Evolutionary conservation across 2,888 invertebrate genomes (phyloP).

Genomic region (Capitulum mitella): DNA sequence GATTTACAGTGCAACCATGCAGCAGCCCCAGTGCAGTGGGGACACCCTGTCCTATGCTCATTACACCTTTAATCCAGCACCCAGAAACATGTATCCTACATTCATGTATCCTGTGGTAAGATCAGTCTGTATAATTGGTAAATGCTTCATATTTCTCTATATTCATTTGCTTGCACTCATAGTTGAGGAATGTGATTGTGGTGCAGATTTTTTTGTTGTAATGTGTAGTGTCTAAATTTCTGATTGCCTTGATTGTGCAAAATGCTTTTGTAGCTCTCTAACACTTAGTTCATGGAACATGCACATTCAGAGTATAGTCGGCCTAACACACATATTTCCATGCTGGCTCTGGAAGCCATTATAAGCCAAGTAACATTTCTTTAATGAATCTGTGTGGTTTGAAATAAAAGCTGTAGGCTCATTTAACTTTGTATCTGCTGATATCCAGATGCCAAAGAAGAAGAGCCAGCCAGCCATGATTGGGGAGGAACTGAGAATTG

Average conservation of each 20-base stretch:
- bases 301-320: neutral
- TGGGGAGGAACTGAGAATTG: constrained; percentile 35
- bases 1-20: neutral
- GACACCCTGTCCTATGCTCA: constrained; percentile 1
- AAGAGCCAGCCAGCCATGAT: constrained; percentile 11
- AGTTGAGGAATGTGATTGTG: neutral
- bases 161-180: neutral
- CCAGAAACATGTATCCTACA: neutral
- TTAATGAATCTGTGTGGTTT: too few species aligned
- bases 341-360: too few species aligned
- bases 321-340: too few species aligned
- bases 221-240: neutral
- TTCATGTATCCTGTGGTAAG: constrained; percentile 16
- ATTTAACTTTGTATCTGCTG: too few species aligned
- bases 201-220: neutral
- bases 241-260: neutral
- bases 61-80: neutral
- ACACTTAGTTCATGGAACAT: neutral
- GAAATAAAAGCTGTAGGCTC: too few species aligned
- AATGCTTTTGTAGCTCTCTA: neutral
- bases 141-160: neutral
- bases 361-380: neutral
- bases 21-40: constrained; percentile 7
- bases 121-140: neutral
- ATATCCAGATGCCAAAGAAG: constrained; percentile 11